phyloP scores from a whole-genome alignment of 1,140 invertebrate species.

The Heliothis virescens region DNA sequence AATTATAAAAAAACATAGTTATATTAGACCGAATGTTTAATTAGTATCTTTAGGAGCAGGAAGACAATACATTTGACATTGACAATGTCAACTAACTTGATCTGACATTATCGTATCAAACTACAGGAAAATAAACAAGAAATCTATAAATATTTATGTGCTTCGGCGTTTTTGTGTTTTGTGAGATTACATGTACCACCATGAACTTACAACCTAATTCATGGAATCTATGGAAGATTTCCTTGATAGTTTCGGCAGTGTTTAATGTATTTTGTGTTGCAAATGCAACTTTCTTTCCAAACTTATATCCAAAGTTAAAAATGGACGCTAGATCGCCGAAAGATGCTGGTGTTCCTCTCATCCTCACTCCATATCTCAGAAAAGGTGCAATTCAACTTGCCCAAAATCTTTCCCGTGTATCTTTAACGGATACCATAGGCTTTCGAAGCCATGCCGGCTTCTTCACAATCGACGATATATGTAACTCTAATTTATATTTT shows the following conservation, averaged over 20 bases:
- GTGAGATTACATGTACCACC: not conserved
- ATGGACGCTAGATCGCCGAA: conserved; percentile 62
- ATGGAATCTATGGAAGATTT: not conserved
- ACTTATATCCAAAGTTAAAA: conserved; percentile 74
- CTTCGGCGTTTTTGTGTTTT: not conserved
- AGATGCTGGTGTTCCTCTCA: conserved; percentile 88
- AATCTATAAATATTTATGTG: no score
- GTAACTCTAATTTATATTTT: conserved; percentile 91
- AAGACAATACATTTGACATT: no score
- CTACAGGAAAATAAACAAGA: no score
- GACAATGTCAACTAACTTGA: no score
- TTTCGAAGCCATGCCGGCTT: conserved; percentile 88
- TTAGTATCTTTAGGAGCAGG: no score
- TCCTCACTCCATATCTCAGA: conserved; percentile 89
- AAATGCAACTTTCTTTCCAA: conserved; percentile 65
- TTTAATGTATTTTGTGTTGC: conserved; percentile 49
- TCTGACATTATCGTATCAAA: no score
- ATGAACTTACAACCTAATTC: not conserved
- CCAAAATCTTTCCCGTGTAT: conserved; percentile 73
- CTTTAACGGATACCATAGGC: conserved; percentile 66
- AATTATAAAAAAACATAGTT: no score
- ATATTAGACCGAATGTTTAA: no score
- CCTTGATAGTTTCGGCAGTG: conserved; percentile 2
- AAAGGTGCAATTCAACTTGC: conserved; percentile 79
- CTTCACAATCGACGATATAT: conserved; percentile 89